Evolutionary conservation across 2,888 invertebrate species (phyloP), one percentile per base, ranked within the genome.

Genomic region (Myopa testacea): DNA sequence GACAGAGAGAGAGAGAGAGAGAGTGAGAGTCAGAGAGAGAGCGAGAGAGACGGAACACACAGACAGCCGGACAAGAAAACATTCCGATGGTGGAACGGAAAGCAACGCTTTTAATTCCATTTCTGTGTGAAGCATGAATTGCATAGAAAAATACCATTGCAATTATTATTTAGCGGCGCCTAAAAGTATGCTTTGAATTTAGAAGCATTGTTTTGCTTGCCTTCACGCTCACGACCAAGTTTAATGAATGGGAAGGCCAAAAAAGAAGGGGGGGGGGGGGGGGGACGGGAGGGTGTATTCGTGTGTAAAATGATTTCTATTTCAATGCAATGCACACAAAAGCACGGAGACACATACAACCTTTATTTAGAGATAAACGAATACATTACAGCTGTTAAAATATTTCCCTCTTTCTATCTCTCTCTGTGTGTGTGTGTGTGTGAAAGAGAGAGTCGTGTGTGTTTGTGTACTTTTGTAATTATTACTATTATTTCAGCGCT

Each of bases 151-250:
- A 72, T 71, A 8, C 14, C 38, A 12, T 10, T 19, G 72, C 19
- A 72, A 58, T 40, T 70, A 58, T 70, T 55, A 70, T 37, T 37
- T 14, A 7, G 26, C 55, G 12, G 37, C 14, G 70, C 70, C 70
- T 70, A 70, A 70, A 70, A 55, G 37, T 70, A 70, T 70, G 70
- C 70, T 55, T 37, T 58, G 58, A 55, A 52, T 52, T 69, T 69
- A 26, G 12, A 52, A 37, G 70, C 70, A 70, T 58, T 55, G 58
- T 16, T 52, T 70, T 55, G 34, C 37, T 16, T n/a, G n/a, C n/a
- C 34, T 37, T 34, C 50, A 50, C 45, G 37, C 34, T 55, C 37
- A n/a, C 34, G 5, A 16, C 52, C 63, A 26, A 26, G 26, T 26
- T 26, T 26, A 26, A 26, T 26, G 26, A 26, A 26, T 26, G 26